These are phyloP conservation scores for Callipepla squamata DNA, from an alignment of 2,113 vertebrate genomes.

Conservation along the genomic window DNA sequence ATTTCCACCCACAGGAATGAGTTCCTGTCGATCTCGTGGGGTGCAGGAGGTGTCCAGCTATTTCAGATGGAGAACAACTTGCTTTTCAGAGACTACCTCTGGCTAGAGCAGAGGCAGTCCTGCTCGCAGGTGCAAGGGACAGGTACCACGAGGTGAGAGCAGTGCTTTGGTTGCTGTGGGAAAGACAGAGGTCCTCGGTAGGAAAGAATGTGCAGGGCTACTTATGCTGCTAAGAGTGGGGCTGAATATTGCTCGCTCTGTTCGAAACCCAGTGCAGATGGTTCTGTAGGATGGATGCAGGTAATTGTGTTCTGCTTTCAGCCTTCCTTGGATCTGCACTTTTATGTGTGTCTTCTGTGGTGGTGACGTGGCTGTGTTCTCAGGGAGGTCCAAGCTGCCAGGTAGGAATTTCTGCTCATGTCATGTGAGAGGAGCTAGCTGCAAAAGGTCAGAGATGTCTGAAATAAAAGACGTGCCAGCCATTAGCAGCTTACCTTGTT, in stretches of 20 bases:
- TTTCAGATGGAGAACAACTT: not conserved
- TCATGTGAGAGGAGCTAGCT: not conserved
- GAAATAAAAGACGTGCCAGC: not conserved
- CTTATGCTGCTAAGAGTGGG: not conserved
- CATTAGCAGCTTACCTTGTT: not conserved
- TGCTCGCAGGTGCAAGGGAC: not conserved
- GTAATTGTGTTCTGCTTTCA: not conserved
- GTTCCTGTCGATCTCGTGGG: slow-evolving; percentile 28
- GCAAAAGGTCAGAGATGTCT: not conserved
- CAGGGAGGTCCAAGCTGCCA: rapidly evolving
- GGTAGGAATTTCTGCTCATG: not conserved
- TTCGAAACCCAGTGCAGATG: not conserved
- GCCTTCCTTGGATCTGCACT: not conserved
- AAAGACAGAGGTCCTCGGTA: not conserved
- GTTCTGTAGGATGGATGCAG: not conserved
- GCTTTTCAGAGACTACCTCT: not conserved
- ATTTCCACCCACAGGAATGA: not conserved
- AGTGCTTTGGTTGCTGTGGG: not conserved
- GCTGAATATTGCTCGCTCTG: not conserved
- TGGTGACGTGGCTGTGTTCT: rapidly evolving
- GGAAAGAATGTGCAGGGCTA: not conserved
- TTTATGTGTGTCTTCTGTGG: not conserved
- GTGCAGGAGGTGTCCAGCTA: not conserved
- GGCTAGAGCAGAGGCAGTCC: not conserved
- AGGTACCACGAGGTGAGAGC: not conserved